Evolutionary conservation across 1,140 invertebrate genomes (phyloP).

Genomic region (Maniola jurtina): DNA sequence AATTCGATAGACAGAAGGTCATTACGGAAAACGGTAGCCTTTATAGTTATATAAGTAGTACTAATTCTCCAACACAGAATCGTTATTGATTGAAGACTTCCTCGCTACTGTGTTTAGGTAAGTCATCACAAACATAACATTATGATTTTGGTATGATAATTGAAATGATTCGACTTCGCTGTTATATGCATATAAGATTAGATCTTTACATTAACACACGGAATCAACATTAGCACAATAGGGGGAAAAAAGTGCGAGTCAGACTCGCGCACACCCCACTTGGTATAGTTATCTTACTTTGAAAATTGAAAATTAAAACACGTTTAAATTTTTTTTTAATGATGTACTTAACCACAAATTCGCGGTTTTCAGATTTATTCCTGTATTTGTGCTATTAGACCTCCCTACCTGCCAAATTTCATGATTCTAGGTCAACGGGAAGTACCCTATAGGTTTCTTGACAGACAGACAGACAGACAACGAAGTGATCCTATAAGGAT

Average conservation of each 20-base stretch:
- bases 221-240: neutral
- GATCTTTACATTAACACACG: neutral
- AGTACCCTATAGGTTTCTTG: too few relatives aligned
- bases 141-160: neutral
- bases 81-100: slow-evolving; percentile 5
- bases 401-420: too few relatives aligned
- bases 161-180: neutral
- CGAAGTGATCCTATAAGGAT: too few relatives aligned
- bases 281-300: too few relatives aligned
- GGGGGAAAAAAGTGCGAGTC: neutral
- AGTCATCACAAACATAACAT: neutral
- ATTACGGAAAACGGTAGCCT: slow-evolving; percentile 4
- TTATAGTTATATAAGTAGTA: neutral
- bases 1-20: slow-evolving; percentile 7
- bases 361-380: too few relatives aligned
- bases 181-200: neutral
- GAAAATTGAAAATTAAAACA: too few relatives aligned
- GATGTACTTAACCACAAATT: too few relatives aligned
- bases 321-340: too few relatives aligned
- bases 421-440: too few relatives aligned
- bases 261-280: too few relatives aligned
- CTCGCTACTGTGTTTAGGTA: neutral
- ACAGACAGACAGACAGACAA: too few relatives aligned
- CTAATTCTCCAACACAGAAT: slow-evolving; percentile 2
- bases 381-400: too few relatives aligned